phyloP scores from a whole-genome alignment of 2,888 invertebrate species.

The Serripes groenlandicus region DNA sequence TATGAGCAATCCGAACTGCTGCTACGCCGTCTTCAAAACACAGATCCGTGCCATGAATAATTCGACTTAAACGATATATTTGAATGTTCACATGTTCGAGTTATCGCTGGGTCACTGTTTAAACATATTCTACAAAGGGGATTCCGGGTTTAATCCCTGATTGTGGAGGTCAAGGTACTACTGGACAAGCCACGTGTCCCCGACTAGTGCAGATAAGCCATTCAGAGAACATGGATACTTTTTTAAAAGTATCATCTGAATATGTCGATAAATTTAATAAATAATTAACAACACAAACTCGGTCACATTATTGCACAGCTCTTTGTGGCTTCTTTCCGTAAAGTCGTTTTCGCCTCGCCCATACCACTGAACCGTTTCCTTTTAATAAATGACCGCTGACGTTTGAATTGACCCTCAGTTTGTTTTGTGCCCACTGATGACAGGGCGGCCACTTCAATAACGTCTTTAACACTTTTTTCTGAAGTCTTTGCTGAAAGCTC shows the following conservation, averaged over 20 bases:
- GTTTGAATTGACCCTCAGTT: slow-evolving; percentile 65
- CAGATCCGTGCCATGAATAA: background rate
- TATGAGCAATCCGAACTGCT: background rate
- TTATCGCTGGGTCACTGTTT: background rate
- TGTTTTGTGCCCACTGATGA: slow-evolving; percentile 78
- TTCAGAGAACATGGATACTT: too few relatives aligned
- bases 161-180: too few relatives aligned
- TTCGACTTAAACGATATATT: background rate
- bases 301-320: slow-evolving; percentile 82
- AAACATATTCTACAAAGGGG: too few relatives aligned
- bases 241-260: too few relatives aligned
- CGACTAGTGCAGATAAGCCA: too few relatives aligned
- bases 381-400: slow-evolving; percentile 76
- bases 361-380: slow-evolving; percentile 79
- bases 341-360: slow-evolving; percentile 79
- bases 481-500: slow-evolving; percentile 90
- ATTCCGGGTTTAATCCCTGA: too few relatives aligned
- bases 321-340: slow-evolving; percentile 81
- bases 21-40: background rate
- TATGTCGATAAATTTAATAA: too few relatives aligned
- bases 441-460: slow-evolving; percentile 90
- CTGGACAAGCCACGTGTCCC: too few relatives aligned
- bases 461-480: slow-evolving; percentile 89
- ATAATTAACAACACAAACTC: too few relatives aligned
- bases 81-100: background rate